Evolutionary conservation across 2,113 vertebrate genomes (phyloP).

Genomic region (Camelus dromedarius): DNA sequence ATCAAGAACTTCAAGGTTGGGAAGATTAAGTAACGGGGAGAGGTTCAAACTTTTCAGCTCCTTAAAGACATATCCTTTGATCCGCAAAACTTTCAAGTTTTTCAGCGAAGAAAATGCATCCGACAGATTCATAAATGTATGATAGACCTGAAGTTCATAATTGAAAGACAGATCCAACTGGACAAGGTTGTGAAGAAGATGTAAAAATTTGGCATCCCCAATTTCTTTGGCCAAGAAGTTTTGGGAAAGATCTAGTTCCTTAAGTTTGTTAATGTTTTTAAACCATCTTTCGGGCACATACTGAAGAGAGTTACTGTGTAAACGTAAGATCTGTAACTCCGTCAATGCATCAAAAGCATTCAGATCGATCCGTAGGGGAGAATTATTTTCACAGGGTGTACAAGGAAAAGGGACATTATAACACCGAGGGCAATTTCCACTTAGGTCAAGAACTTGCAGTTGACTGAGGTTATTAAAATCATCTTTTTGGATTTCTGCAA

Average conservation of each 20-base stretch:
- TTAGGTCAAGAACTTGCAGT: slow-evolving; percentile 94
- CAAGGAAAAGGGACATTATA: slow-evolving; percentile 96
- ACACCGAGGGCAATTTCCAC: slow-evolving; percentile 97
- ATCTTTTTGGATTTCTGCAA: slow-evolving; percentile 86
- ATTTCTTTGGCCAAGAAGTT: slow-evolving; percentile 94
- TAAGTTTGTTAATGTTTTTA: slow-evolving; percentile 86
- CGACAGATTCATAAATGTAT: slow-evolving; percentile 88
- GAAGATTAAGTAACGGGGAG: slow-evolving; percentile 86
- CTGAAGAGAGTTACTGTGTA: slow-evolving; percentile 95
- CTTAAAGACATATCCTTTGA: slow-evolving; percentile 95
- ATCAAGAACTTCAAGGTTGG: slow-evolving; percentile 93
- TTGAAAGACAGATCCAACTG: slow-evolving; percentile 97
- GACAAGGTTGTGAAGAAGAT: slow-evolving; percentile 88
- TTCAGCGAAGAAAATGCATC: slow-evolving; percentile 88
- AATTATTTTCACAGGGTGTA: slow-evolving; percentile 89
- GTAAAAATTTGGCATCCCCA: slow-evolving; percentile 88
- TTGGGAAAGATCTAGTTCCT: slow-evolving; percentile 94
- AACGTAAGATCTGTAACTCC: slow-evolving; percentile 90
- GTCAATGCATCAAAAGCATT: slow-evolving; percentile 89
- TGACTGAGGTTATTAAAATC: slow-evolving; percentile 91
- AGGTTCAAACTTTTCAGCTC: slow-evolving; percentile 88
- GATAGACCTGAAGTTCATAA: slow-evolving; percentile 92
- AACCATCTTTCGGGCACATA: slow-evolving; percentile 90
- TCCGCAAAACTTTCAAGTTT: slow-evolving; percentile 89
- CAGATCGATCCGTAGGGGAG: slow-evolving; percentile 87